These are phyloP conservation scores for Drosophila leonis DNA, from an alignment of 2,888 invertebrate species.

Conservation along the genomic window DNA sequence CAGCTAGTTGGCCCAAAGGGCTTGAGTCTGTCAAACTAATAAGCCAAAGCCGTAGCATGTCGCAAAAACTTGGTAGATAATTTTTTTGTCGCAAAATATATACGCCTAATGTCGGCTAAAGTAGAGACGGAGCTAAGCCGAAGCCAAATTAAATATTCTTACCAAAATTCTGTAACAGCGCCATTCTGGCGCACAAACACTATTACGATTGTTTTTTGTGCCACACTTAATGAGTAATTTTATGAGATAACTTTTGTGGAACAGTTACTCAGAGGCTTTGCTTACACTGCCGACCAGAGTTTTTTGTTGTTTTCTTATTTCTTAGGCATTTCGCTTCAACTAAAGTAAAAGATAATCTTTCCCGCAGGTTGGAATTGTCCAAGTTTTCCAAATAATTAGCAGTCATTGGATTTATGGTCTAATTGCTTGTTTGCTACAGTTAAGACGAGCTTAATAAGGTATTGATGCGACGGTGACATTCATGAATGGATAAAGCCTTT, in stretches of 20 bases:
- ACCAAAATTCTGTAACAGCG: conserved; percentile 48
- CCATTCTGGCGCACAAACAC: conserved; percentile 44
- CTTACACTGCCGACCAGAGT: neutral
- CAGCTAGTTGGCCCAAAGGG: neutral
- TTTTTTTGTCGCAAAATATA: conserved; percentile 42
- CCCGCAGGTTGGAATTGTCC: neutral
- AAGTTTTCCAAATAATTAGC: neutral
- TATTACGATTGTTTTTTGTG: conserved; percentile 10
- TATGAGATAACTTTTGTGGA: conserved; percentile 10
- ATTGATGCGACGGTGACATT: neutral
- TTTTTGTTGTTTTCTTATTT: neutral
- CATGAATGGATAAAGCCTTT: neutral
- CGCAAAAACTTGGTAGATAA: conserved; percentile 53
- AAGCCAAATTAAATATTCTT: conserved; percentile 52
- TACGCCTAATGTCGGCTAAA: conserved; percentile 24
- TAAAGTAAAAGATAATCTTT: neutral
- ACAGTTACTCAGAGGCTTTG: neutral
- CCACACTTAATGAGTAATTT: conserved; percentile 21
- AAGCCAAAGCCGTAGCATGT: conserved; percentile 42
- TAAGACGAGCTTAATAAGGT: neutral
- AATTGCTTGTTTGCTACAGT: neutral
- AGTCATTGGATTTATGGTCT: neutral
- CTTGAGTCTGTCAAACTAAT: conserved; percentile 57
- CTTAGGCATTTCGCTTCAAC: neutral
- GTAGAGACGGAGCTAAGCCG: neutral